Evolutionary conservation across 2,797 vertebrate species (phyloP).

Genomic region (Calcarius lapponicus): DNA sequence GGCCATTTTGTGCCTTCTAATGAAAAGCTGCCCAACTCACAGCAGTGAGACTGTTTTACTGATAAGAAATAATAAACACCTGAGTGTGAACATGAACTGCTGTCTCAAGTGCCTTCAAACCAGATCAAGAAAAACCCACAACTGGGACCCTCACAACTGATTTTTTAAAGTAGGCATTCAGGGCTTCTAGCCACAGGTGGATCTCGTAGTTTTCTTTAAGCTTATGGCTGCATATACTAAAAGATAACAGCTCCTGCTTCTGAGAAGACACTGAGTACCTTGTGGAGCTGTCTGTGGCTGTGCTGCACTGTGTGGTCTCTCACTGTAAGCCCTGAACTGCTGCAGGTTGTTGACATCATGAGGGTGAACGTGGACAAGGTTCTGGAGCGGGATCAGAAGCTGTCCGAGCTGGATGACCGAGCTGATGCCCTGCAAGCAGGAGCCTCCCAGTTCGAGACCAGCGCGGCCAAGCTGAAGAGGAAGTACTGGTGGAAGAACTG

Average conservation of each 20-base stretch:
- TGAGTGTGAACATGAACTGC: too few relatives aligned
- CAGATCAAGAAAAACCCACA: too few relatives aligned
- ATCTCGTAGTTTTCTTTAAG: neutral
- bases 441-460: slow-evolving; percentile 83
- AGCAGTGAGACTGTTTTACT: too few relatives aligned
- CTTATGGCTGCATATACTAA: neutral
- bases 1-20: too few relatives aligned
- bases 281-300: neutral
- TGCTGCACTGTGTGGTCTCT: neutral
- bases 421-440: slow-evolving; percentile 81
- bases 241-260: neutral
- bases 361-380: slow-evolving; percentile 84
- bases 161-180: neutral
- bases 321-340: neutral
- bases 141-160: neutral
- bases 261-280: neutral
- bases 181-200: neutral
- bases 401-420: slow-evolving; percentile 79
- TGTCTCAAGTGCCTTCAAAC: too few relatives aligned
- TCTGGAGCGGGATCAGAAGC: slow-evolving; percentile 81
- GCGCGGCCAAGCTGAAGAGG: slow-evolving; percentile 81
- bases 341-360: slow-evolving; percentile 84
- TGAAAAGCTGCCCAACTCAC: too few relatives aligned
- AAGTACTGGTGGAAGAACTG: slow-evolving; percentile 87
- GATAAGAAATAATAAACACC: too few relatives aligned